Conservation (phyloP, 2,797 vertebrate species). For the Chrosomus eos region DNA sequence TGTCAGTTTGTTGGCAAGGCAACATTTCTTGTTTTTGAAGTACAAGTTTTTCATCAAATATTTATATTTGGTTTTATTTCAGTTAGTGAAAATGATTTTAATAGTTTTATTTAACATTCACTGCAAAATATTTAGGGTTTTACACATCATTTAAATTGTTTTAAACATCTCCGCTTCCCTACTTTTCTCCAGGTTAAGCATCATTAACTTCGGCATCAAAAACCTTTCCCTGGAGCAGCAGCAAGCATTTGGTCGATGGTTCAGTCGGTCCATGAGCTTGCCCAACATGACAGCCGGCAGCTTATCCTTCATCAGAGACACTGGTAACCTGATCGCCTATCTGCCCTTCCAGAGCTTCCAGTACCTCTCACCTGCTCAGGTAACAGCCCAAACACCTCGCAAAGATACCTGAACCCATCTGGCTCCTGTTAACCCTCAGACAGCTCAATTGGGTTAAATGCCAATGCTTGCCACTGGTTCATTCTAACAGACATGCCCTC, state of each 20-base stretch:
- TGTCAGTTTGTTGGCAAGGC: not conserved
- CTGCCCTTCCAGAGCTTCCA: conserved; percentile 83
- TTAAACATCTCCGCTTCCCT: not conserved
- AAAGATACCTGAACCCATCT: conserved; percentile 68
- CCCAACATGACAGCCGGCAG: conserved; percentile 65
- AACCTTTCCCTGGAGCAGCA: conserved; percentile 72
- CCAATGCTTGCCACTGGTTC: conserved; percentile 57
- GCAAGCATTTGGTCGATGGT: conserved; percentile 78
- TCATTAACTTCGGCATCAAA: conserved; percentile 72
- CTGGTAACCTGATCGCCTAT: conserved; percentile 80
- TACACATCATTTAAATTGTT: not conserved
- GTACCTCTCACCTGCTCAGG: conserved; percentile 83
- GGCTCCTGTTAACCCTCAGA: conserved; percentile 51
- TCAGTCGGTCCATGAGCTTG: conserved; percentile 63
- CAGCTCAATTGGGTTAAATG: conserved; percentile 47
- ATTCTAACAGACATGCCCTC: conserved; percentile 55
- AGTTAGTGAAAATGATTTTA: not conserved
- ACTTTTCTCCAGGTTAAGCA: conserved; percentile 66
- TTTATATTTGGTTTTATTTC: not conserved
- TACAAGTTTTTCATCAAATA: not conserved
- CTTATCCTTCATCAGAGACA: conserved; percentile 74
- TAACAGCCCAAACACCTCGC: conserved; percentile 76
- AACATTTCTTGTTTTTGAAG: not conserved
- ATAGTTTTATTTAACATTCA: not conserved
- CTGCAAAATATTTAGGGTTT: not conserved